Evolutionary conservation across 2,113 vertebrate species (phyloP).

Genomic region (Heterochromis multidens): DNA sequence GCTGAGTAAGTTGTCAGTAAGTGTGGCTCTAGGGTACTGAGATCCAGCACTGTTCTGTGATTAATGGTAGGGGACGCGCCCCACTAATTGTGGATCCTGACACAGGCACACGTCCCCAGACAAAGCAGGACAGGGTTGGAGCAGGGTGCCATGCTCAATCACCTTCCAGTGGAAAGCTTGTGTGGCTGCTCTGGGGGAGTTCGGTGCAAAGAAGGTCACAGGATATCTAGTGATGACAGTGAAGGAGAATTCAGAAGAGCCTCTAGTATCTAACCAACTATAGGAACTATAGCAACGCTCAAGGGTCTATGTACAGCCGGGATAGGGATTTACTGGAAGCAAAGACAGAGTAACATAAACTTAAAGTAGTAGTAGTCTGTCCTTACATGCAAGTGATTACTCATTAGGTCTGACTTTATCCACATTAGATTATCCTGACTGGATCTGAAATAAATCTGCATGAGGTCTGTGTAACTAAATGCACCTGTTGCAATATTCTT

Average conservation of each 20-base stretch:
- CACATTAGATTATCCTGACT: conserved; percentile 61
- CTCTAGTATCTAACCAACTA: neutral
- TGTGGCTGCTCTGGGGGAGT: neutral
- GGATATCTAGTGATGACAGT: conserved; percentile 56
- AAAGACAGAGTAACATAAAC: conserved; percentile 12
- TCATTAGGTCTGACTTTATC: conserved; percentile 47
- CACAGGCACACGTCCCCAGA: conserved; percentile 74
- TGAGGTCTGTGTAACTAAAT: conserved; percentile 24
- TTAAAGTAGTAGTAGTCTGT: conserved; percentile 1
- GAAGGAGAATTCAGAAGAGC: conserved; percentile 37
- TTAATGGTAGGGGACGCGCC: conserved; percentile 75
- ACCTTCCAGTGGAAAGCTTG: conserved; percentile 58
- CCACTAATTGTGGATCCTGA: conserved; percentile 74
- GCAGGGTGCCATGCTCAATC: conserved; percentile 73
- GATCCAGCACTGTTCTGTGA: conserved; percentile 63
- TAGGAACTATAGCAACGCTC: neutral
- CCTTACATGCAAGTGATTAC: conserved; percentile 31
- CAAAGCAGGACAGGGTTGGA: conserved; percentile 70
- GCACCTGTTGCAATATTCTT: conserved; percentile 52
- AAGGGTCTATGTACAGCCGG: neutral
- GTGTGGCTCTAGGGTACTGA: conserved; percentile 27
- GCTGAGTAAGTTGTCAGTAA: conserved; percentile 41
- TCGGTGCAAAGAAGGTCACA: conserved; percentile 50
- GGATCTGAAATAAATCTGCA: conserved; percentile 50
- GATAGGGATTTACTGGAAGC: conserved; percentile 27